phyloP scores from a whole-genome alignment of 2,113 vertebrate genomes.

The Maccullochella peelii region DNA sequence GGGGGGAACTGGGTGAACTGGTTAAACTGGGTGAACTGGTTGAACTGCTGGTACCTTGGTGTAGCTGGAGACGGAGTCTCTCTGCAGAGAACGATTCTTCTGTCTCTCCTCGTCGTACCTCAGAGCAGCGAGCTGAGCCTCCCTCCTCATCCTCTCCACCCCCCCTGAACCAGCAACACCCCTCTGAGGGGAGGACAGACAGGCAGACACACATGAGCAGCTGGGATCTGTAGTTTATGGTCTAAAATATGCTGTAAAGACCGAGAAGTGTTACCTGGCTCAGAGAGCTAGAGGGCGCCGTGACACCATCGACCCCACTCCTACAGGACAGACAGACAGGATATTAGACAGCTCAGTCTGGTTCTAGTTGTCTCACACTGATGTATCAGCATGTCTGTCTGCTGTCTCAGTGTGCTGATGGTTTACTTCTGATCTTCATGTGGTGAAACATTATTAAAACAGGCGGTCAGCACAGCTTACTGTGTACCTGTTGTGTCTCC shows the following conservation, averaged over 20 bases:
- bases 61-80: conserved; percentile 84
- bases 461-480: no score
- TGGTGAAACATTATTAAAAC: no score
- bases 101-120: conserved; percentile 94
- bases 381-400: no score
- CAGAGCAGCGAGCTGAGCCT: conserved; percentile 92
- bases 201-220: not conserved
- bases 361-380: no score
- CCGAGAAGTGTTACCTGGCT: conserved; percentile 73
- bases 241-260: not conserved
- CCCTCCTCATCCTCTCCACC: conserved; percentile 90
- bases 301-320: conserved; percentile 65
- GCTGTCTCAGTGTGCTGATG: no score
- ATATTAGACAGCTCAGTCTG: not conserved
- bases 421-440: no score
- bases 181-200: conserved; percentile 24
- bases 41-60: conserved; percentile 84
- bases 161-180: conserved; percentile 28
- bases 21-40: no score
- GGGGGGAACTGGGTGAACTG: no score
- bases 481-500: conserved; percentile 87
- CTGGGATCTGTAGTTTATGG: not conserved
- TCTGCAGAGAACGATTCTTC: conserved; percentile 86
- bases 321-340: conserved; percentile 48
- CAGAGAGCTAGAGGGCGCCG: conserved; percentile 59